Evolutionary conservation across 2,113 vertebrate species (phyloP).

Genomic region (Melanerpes aurifrons): DNA sequence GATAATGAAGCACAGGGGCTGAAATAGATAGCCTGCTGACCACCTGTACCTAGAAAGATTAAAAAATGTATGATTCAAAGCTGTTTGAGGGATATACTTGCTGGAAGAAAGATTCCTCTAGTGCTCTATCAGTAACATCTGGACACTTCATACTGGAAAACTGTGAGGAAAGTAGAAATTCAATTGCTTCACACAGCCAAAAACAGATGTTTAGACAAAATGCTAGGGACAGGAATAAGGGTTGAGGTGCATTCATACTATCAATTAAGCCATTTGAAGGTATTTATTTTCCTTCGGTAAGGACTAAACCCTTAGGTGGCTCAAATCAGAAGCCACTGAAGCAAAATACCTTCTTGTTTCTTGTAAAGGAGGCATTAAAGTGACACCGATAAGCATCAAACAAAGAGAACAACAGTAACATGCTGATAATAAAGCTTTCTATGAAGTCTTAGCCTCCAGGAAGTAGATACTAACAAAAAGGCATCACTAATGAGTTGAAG

Average conservation of each 20-base stretch:
- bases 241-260: neutral
- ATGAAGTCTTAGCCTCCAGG: neutral
- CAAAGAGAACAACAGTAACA: neutral
- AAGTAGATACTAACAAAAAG: neutral
- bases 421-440: neutral
- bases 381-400: neutral
- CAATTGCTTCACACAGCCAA: neutral
- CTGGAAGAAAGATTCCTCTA: slow-evolving; percentile 53
- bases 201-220: slow-evolving; percentile 25
- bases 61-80: slow-evolving; percentile 61
- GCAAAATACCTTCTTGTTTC: neutral
- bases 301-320: neutral
- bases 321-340: neutral
- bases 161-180: slow-evolving; percentile 30
- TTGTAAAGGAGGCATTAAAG: neutral
- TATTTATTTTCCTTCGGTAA: neutral
- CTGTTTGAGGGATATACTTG: slow-evolving; percentile 12
- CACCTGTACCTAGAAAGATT: slow-evolving; percentile 73
- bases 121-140: slow-evolving; percentile 65
- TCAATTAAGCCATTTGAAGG: neutral
- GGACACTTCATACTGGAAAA: slow-evolving; percentile 56
- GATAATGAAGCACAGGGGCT: slow-evolving; percentile 61
- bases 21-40: slow-evolving; percentile 73
- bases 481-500: slow-evolving; percentile 4
- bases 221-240: neutral